phyloP scores from a whole-genome alignment of 2,113 vertebrate species.

The Manacus vitellinus region DNA sequence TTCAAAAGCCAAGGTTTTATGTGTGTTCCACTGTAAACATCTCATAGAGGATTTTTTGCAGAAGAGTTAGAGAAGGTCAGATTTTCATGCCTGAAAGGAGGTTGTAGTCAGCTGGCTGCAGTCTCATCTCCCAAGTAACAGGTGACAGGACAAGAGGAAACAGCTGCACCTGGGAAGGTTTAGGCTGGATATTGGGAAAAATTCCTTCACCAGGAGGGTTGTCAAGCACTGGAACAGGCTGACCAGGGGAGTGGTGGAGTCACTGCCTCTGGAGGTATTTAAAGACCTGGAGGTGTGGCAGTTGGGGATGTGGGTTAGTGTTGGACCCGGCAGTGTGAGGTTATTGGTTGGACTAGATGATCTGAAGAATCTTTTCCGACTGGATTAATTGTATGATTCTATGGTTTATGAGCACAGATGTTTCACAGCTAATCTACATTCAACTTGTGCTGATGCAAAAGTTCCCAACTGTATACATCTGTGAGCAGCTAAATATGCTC shows the following conservation, averaged over 20 bases:
- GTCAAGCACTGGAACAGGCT: background rate
- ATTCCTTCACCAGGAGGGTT: background rate
- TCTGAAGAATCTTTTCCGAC: background rate
- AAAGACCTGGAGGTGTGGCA: fast-evolving
- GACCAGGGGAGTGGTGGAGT: background rate
- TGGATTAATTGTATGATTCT: background rate
- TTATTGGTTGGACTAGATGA: background rate
- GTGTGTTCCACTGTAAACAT: background rate
- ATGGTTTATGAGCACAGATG: background rate
- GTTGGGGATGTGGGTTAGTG: background rate
- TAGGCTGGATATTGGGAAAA: background rate
- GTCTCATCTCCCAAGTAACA: background rate
- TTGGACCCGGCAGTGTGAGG: no score
- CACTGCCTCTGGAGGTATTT: background rate
- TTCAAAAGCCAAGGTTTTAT: background rate
- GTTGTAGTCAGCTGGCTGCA: fast-evolving
- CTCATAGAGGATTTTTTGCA: background rate
- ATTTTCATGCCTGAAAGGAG: background rate
- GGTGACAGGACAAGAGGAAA: background rate
- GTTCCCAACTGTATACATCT: background rate
- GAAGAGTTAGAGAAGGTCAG: background rate
- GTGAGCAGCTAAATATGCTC: background rate
- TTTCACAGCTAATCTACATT: background rate
- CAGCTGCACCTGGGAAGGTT: fast-evolving
- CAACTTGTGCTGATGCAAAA: background rate